Base-by-base conservation (phyloP, 1,140 invertebrate species). In the Oryctes rhinoceros region DNA sequence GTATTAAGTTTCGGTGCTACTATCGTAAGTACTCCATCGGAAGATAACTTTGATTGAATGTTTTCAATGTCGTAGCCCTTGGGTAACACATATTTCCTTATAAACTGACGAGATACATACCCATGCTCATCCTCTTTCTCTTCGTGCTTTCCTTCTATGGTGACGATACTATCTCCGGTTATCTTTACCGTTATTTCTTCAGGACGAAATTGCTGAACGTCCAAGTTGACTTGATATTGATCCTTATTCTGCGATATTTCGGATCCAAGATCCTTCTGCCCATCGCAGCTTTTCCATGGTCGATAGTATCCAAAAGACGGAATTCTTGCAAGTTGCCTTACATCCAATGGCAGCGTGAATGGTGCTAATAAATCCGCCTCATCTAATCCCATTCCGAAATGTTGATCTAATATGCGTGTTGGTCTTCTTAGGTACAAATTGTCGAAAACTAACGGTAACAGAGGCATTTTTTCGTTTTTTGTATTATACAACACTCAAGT, bases 201-300 rank as follows among this genome's bases (percentile, higher is more conserved):
- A 0, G 96, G 95, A 49, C 91, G 89, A 86, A 97, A 98, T 82
- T 97, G 95, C 49, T 95, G 92, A 0, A 98, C 94, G 85, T 97
- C 96, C 85, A 96, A 86, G 81, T 91, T 92, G 0, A 94, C 91
- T 85, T 95, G 91, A 82, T 92, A 93, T 4, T 90, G 89, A 53
- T 92, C 89, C 48, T 91, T 91, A 80, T 91, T 89, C 7, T 62
- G 24, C n/a, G 80, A 80, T 1, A 90, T 83, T 18, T 85, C 88
- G 0, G 89, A 90, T 6, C 87, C 88, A 37, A 83, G 83, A 81
- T 87, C 86, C 59, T 84, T 83, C 6, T 86, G 79, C 30, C 84
- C 83, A 2, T 48, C 24, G 13, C 74, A 30, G 7, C 81, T 75
- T 39, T 89, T 82, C 91, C 91, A 92, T 0, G 90, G 90, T 67